Conservation (phyloP, 2,888 invertebrate genomes). For the Orchesella flavescens region DNA sequence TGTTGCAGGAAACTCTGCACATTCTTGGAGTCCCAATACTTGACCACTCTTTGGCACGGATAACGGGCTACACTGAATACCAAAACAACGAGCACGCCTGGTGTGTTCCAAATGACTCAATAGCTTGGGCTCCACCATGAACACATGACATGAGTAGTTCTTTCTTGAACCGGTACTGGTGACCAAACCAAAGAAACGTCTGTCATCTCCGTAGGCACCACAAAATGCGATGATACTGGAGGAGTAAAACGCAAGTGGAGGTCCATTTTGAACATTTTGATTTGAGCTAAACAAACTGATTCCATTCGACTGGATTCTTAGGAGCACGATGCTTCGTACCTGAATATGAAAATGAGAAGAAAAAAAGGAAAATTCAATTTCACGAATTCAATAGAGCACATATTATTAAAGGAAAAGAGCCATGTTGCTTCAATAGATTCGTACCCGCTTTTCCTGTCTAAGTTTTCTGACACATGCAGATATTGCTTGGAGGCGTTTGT, state of each 20-base stretch:
- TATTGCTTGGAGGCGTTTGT: conserved; percentile 81
- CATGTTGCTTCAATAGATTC: conserved; percentile 70
- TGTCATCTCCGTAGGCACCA: conserved; percentile 91
- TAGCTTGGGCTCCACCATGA: conserved; percentile 91
- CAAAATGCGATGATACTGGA: conserved; percentile 83
- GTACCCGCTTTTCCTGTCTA: conserved; percentile 87
- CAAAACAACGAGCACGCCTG: conserved; percentile 87
- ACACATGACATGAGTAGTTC: conserved; percentile 87
- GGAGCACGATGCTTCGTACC: conserved; percentile 71
- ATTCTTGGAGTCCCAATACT: conserved; percentile 71
- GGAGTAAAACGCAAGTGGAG: conserved; percentile 71
- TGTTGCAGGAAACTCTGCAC: conserved; percentile 89
- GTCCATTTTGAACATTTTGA: conserved; percentile 70
- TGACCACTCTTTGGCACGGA: conserved; percentile 76
- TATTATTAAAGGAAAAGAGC: neutral
- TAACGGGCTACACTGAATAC: conserved; percentile 87
- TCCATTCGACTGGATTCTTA: conserved; percentile 70
- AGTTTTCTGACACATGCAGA: conserved; percentile 86
- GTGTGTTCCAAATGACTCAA: conserved; percentile 87
- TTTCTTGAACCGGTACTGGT: conserved; percentile 80
- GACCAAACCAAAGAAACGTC: conserved; percentile 93
- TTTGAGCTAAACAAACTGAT: conserved; percentile 71
- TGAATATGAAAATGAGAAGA: conserved; percentile 49
- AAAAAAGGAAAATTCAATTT: neutral
- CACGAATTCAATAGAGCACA: neutral